Evolutionary conservation across 2,888 invertebrate genomes (phyloP).

Genomic region (Athrips mouffetella): DNA sequence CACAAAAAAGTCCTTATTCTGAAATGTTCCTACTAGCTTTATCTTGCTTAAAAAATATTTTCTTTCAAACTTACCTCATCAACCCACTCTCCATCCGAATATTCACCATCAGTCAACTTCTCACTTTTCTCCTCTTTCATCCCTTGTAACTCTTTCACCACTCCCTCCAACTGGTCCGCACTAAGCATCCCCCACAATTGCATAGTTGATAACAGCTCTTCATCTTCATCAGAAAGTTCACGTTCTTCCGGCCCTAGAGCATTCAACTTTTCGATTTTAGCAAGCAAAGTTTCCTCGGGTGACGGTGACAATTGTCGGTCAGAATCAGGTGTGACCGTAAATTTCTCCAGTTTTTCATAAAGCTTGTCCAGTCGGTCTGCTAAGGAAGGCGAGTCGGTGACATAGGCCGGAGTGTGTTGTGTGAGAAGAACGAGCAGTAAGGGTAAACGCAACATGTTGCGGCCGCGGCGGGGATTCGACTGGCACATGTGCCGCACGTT

Average conservation of each 20-base stretch:
- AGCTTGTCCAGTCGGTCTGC: constrained; percentile 51
- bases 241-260: constrained; percentile 39
- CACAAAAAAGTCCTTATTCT: too few species aligned
- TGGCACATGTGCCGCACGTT: constrained; percentile 29
- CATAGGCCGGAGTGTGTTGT: constrained; percentile 48
- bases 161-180: constrained; percentile 50
- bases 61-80: constrained; percentile 52
- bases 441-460: constrained; percentile 54
- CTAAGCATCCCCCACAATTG: constrained; percentile 54
- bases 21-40: too few species aligned
- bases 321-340: constrained; percentile 40
- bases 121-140: constrained; percentile 43
- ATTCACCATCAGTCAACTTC: constrained; percentile 41
- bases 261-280: constrained; percentile 56
- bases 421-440: constrained; percentile 47
- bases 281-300: constrained; percentile 43
- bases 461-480: constrained; percentile 45
- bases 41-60: not conserved
- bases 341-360: constrained; percentile 56
- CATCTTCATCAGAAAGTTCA: too few species aligned
- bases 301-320: constrained; percentile 27
- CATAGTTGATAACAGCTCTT: constrained; percentile 55
- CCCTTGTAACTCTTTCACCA: constrained; percentile 54
- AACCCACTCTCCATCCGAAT: constrained; percentile 51
- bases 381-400: constrained; percentile 53